These are phyloP conservation scores for Thumatha senex DNA, from an alignment of 2,888 invertebrate species.

Conservation along the genomic window DNA sequence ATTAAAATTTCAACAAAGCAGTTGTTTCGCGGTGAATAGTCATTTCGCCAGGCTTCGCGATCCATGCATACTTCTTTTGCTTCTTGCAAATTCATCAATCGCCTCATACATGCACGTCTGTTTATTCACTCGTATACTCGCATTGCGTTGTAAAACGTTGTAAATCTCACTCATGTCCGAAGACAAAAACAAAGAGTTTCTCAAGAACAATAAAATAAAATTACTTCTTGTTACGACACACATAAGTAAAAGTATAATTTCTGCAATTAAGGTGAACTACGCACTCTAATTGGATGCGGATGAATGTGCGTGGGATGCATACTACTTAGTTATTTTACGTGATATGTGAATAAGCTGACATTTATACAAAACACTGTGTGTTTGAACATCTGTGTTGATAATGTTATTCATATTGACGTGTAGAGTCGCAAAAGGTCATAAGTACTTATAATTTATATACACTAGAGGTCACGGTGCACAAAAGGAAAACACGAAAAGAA, in stretches of 20 bases:
- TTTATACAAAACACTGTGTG: not conserved
- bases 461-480: no score
- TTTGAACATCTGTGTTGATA: not conserved
- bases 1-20: not conserved
- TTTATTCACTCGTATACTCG: no score
- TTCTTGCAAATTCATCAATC: no score
- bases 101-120: no score
- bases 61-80: no score
- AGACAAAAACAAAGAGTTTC: constrained; percentile 20
- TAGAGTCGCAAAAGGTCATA: no score
- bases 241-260: constrained; percentile 30
- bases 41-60: no score
- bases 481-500: no score
- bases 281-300: constrained; percentile 2
- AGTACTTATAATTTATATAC: no score
- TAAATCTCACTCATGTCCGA: constrained; percentile 21
- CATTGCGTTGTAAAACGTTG: no score
- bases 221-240: constrained; percentile 7
- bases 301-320: not conserved
- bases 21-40: no score
- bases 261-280: constrained; percentile 23
- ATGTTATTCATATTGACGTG: no score
- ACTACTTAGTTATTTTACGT: not conserved
- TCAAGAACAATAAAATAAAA: constrained; percentile 22
- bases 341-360: not conserved